A percentile compares a stretch with the other conserved stretches of the same genome.
Evolutionary conservation across 2,888 invertebrate species (phyloP).

Genomic region (Morinoia aosen): DNA sequence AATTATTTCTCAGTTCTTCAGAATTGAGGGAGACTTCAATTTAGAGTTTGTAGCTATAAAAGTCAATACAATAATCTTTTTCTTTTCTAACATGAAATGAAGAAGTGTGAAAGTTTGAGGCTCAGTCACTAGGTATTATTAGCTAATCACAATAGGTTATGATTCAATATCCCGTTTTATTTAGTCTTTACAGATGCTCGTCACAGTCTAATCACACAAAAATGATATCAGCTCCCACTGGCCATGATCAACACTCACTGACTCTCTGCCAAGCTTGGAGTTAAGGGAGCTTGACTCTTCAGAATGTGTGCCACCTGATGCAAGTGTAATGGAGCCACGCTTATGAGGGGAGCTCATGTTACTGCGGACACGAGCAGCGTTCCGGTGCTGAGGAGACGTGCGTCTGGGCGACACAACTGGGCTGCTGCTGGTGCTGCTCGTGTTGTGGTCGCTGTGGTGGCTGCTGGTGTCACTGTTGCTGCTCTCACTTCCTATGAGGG

Average conservation of each 20-base stretch:
- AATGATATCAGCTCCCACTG: no score
- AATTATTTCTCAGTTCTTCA: no score
- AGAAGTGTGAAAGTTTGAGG: no score
- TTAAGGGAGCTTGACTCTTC: slow-evolving; percentile 89
- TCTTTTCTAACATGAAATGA: no score
- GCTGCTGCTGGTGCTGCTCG: slow-evolving; percentile 60
- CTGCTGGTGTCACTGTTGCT: slow-evolving; percentile 46
- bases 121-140: no score
- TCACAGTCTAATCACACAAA: no score
- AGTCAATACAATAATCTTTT: no score
- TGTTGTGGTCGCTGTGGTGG: slow-evolving; percentile 53
- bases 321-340: slow-evolving; percentile 34
- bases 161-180: no score
- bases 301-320: slow-evolving; percentile 71
- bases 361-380: background rate
- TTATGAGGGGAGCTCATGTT: slow-evolving; percentile 8
- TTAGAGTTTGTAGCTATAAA: no score
- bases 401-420: slow-evolving; percentile 57
- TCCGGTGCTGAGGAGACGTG: background rate
- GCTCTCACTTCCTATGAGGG: slow-evolving; percentile 49
- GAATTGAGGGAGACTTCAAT: no score
- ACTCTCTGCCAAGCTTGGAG: slow-evolving; percentile 86
- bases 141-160: no score
- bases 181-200: no score
- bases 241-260: slow-evolving; percentile 76